A percentile compares a stretch with the other conserved stretches of the same genome.
These are phyloP conservation scores for Ophonus ardosiacus DNA, from an alignment of 2,888 invertebrate species.

Conservation along the genomic window DNA sequence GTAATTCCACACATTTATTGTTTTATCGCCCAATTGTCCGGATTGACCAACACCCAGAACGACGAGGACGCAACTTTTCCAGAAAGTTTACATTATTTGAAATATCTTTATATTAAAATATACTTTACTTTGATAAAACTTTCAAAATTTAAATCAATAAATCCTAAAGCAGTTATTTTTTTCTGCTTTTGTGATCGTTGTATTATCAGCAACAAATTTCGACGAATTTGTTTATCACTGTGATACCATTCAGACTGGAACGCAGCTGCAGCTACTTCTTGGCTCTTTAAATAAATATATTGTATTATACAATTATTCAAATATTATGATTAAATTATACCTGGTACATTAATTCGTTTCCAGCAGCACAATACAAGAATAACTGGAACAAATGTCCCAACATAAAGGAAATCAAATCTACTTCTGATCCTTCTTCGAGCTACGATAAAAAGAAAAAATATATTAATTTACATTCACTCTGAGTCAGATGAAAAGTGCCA, in stretches of 20 bases:
- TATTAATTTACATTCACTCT: too few relatives aligned
- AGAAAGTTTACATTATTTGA: not conserved
- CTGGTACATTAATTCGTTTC: constrained; percentile 50
- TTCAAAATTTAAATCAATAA: constrained; percentile 52
- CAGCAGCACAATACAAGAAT: constrained; percentile 61
- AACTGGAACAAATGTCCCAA: constrained; percentile 58
- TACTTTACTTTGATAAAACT: constrained; percentile 48
- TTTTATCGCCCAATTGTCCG: too few relatives aligned
- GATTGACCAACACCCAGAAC: too few relatives aligned
- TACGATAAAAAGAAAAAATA: not conserved
- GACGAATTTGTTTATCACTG: constrained; percentile 34
- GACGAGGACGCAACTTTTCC: too few relatives aligned
- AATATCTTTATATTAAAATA: not conserved
- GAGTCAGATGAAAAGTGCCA: too few relatives aligned
- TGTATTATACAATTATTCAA: too few relatives aligned
- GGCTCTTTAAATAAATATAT: constrained; percentile 34
- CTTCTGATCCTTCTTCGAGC: constrained; percentile 49
- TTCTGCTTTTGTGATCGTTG: constrained; percentile 52
- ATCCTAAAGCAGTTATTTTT: constrained; percentile 52
- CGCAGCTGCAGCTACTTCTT: constrained; percentile 30
- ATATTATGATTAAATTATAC: not conserved
- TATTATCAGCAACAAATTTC: constrained; percentile 44
- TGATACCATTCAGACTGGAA: constrained; percentile 50
- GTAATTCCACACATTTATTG: too few relatives aligned
- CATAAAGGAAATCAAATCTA: constrained; percentile 48